Evolutionary conservation across 2,797 vertebrate genomes (phyloP).

Genomic region (Coilia nasus): DNA sequence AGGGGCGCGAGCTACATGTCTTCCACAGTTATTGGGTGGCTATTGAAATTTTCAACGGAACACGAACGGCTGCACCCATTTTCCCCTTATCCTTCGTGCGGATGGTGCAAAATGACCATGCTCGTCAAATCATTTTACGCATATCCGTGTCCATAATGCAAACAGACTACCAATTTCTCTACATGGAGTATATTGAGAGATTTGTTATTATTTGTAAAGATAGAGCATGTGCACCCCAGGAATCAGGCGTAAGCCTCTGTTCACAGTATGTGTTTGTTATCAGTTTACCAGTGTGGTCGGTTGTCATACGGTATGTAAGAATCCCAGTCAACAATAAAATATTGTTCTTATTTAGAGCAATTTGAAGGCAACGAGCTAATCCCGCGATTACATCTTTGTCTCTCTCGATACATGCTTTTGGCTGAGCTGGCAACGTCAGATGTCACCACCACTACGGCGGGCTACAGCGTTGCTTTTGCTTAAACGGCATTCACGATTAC

Average conservation of each 20-base stretch:
- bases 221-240: background rate
- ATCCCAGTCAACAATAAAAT: background rate
- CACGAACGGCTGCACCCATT: background rate
- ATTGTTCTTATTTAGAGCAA: background rate
- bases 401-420: background rate
- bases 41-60: slow-evolving; percentile 3
- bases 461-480: background rate
- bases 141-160: background rate
- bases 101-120: background rate
- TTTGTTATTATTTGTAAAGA: background rate
- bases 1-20: slow-evolving; percentile 18
- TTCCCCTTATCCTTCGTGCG: background rate
- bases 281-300: background rate
- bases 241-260: background rate
- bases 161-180: background rate
- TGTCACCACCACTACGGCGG: slow-evolving; percentile 18
- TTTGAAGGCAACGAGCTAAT: background rate
- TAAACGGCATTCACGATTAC: slow-evolving; percentile 2
- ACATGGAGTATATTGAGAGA: background rate
- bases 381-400: background rate
- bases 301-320: background rate
- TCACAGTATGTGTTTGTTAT: background rate
- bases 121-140: background rate
- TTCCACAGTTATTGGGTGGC: slow-evolving; percentile 14
- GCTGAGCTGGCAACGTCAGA: slow-evolving; percentile 18